Evolutionary conservation across 2,888 invertebrate genomes (phyloP).

Genomic region (Seira musarum): DNA sequence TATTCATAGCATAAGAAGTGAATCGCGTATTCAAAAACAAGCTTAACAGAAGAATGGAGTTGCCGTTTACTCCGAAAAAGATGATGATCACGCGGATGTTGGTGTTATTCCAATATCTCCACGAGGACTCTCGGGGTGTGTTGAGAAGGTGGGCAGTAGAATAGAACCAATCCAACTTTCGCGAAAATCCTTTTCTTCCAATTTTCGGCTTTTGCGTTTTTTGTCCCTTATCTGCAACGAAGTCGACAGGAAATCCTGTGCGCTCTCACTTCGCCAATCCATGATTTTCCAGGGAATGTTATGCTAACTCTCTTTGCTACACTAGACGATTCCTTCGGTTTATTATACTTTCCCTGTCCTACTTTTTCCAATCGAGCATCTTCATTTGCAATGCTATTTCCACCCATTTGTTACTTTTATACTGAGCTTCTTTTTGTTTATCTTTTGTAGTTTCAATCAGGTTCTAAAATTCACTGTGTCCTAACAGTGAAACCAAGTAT

Average conservation of each 20-base stretch:
- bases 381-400: neutral
- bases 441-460: constrained; percentile 51
- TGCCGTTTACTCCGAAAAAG: constrained; percentile 30
- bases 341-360: constrained; percentile 22
- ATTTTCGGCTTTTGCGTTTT: constrained; percentile 32
- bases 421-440: constrained; percentile 14
- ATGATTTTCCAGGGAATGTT: constrained; percentile 45
- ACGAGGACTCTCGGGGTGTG: neutral
- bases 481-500: too few species aligned
- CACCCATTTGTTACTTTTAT: neutral
- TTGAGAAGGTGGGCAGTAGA: neutral
- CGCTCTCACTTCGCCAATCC: constrained; percentile 39
- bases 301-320: constrained; percentile 18
- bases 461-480: constrained; percentile 23
- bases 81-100: too few species aligned
- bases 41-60: neutral
- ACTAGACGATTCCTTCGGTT: constrained; percentile 12
- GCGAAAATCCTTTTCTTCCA: too few species aligned
- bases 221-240: constrained; percentile 48
- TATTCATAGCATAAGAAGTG: too few species aligned
- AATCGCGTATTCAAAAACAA: too few species aligned
- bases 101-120: too few species aligned
- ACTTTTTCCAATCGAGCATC: neutral
- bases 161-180: too few species aligned
- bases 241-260: constrained; percentile 50